Conservation (phyloP, 2,113 vertebrate genomes). For the Malaclemys terrapin region DNA sequence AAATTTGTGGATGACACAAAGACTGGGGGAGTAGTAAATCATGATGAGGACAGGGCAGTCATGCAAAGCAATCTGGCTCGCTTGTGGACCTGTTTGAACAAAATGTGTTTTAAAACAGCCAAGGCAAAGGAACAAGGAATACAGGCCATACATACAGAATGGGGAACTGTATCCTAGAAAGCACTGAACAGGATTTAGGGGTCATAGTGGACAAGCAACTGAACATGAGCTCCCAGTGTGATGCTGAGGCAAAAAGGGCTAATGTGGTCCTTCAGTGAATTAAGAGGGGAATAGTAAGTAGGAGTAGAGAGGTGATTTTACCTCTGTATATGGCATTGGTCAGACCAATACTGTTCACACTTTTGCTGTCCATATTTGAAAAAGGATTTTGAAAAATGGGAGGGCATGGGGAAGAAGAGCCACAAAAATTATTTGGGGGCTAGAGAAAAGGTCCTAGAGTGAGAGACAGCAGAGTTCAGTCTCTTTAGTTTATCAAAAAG, state of each 20-base stretch:
- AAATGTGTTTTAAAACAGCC: not conserved
- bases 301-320: not conserved
- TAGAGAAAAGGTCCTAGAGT: not conserved
- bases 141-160: not conserved
- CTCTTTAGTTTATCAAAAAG: not conserved
- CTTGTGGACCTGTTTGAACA: not conserved
- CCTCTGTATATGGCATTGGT: not conserved
- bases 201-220: not conserved
- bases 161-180: not conserved
- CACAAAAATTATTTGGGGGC: not conserved
- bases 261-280: not conserved
- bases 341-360: not conserved
- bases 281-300: not conserved
- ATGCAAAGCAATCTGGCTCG: not conserved
- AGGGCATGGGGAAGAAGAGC: not conserved
- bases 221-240: not conserved
- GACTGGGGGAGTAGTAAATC: not conserved
- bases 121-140: not conserved
- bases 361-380: not conserved
- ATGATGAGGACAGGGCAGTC: not conserved
- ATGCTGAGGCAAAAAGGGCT: not conserved
- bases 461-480: not conserved
- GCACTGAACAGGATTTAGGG: not conserved
- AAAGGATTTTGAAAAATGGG: not conserved
- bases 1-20: not conserved